Conservation (phyloP, 2,797 vertebrate species). For the Sphenopsis melanotis region DNA sequence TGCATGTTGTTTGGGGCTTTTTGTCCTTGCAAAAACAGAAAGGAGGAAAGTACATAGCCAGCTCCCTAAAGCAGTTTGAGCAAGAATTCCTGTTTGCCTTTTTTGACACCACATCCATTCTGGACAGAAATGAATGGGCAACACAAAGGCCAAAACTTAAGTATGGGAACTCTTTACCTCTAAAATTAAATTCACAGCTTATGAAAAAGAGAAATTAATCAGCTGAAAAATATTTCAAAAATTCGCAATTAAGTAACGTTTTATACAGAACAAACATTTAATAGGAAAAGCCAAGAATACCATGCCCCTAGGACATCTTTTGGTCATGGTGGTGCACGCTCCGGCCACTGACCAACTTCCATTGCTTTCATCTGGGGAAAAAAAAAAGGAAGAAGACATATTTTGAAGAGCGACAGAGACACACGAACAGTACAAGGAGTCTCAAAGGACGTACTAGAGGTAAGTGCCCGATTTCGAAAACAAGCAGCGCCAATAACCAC, state of each 20-base stretch:
- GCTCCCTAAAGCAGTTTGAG: not conserved
- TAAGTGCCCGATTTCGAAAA: fast-evolving
- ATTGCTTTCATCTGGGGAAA: not conserved
- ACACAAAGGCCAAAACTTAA: conserved; percentile 52
- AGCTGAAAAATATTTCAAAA: not conserved
- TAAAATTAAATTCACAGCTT: not conserved
- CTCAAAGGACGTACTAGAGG: too few species aligned
- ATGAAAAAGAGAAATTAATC: not conserved
- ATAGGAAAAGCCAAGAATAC: not conserved
- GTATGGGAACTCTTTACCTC: not conserved
- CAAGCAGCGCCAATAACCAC: fast-evolving
- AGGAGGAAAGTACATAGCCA: not conserved
- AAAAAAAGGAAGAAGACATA: fast-evolving
- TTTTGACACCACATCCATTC: conserved; percentile 63
- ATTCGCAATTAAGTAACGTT: not conserved
- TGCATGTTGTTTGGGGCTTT: not conserved
- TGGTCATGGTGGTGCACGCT: not conserved
- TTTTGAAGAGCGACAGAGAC: not conserved
- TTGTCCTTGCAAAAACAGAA: conserved; percentile 24
- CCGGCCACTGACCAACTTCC: too few species aligned
- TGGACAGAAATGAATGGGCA: conserved; percentile 53
- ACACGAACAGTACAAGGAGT: fast-evolving
- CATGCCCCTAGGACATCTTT: not conserved
- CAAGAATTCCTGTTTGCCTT: conserved; percentile 56
- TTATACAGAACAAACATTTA: not conserved